A percentile compares a stretch with the other conserved stretches of the same genome.
Evolutionary conservation across 2,797 vertebrate species (phyloP).

Genomic region (Sebastes ruberrimus): DNA sequence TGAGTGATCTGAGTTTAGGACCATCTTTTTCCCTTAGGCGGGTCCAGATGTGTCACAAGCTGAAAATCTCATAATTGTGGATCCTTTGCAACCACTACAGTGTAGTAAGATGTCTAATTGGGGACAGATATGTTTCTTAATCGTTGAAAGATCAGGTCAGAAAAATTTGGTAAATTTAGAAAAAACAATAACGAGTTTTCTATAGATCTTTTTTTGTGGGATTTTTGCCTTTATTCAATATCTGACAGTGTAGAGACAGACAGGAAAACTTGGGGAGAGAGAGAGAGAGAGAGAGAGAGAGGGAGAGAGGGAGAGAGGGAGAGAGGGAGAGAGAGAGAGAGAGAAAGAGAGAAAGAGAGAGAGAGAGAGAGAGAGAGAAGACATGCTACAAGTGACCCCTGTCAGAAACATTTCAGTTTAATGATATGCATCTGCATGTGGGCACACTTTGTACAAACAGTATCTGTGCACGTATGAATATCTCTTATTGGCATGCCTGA

Average conservation of each 20-base stretch:
- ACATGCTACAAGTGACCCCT: not conserved
- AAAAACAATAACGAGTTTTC: not conserved
- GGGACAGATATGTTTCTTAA: not conserved
- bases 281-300: rapidly evolving
- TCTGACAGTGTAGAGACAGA: not conserved
- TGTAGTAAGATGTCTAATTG: not conserved
- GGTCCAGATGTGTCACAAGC: slow-evolving; percentile 4
- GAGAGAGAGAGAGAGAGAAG: no score
- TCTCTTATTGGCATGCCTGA: not conserved
- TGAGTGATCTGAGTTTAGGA: not conserved
- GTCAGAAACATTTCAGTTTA: not conserved
- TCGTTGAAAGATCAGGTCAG: not conserved
- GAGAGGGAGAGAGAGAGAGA: no score
- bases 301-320: rapidly evolving
- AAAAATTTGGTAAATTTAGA: not conserved
- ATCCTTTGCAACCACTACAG: not conserved
- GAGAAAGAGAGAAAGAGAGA: rapidly evolving
- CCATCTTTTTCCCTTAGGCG: not conserved
- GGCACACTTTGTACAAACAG: not conserved
- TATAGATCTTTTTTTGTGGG: not conserved
- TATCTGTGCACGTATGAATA: not conserved
- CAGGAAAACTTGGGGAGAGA: not conserved
- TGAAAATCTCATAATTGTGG: not conserved
- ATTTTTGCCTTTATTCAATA: not conserved
- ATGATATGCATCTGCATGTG: not conserved